Percentiles rank a stretch among this genome's conserved stretches.
Conservation (phyloP, 1,140 invertebrate genomes). For the Adelges cooleyi region DNA sequence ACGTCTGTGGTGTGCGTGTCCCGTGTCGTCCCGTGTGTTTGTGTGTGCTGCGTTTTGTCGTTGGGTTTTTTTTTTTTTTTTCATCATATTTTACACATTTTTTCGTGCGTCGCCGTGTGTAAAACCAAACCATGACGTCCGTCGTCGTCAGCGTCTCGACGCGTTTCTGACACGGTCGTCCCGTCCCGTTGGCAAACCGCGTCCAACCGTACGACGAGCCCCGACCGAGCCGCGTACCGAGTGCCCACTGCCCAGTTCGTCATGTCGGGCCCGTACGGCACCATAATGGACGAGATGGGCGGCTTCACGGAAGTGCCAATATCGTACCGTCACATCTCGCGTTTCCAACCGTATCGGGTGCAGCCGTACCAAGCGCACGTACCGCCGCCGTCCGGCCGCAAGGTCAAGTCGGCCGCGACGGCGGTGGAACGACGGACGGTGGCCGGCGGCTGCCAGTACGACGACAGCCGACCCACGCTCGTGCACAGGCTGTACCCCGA, state of each 20-base stretch:
- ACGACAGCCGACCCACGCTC: slow-evolving; percentile 45
- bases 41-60: background rate
- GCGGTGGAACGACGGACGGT: background rate
- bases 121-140: too few relatives aligned
- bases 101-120: too few relatives aligned
- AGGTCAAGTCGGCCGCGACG: slow-evolving; percentile 5
- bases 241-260: too few relatives aligned
- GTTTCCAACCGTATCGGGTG: slow-evolving; percentile 17
- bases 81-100: too few relatives aligned
- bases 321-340: slow-evolving; percentile 21
- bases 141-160: background rate
- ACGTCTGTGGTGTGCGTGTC: background rate
- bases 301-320: slow-evolving; percentile 23
- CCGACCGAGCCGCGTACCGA: too few relatives aligned
- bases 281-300: slow-evolving; percentile 15
- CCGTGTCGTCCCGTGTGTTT: background rate
- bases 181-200: too few relatives aligned
- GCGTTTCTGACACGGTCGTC: background rate
- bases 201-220: background rate
- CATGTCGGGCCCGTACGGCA: slow-evolving; percentile 21
- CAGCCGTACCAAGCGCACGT: slow-evolving; percentile 14
- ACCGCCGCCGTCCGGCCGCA: background rate
- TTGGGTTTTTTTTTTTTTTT: background rate
- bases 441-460: slow-evolving; percentile 8
- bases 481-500: slow-evolving; percentile 84